Evolutionary conservation across 1,140 invertebrate genomes (phyloP).

Genomic region (Thaumetopoea pityocampa): DNA sequence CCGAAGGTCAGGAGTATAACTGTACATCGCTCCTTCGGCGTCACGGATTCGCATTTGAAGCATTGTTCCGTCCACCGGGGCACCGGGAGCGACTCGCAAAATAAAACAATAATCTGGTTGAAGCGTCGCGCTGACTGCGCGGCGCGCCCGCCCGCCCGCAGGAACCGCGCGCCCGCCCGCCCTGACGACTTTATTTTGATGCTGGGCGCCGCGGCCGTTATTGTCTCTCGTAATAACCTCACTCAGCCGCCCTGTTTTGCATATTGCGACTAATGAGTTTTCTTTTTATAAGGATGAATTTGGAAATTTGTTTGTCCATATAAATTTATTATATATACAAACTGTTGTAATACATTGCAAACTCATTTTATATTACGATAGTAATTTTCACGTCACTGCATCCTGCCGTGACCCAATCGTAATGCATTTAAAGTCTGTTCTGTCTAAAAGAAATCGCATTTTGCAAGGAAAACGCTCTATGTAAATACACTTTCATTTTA

Average conservation of each 20-base stretch:
- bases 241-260: slow-evolving; percentile 22
- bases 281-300: slow-evolving; percentile 27
- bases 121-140: slow-evolving; percentile 40
- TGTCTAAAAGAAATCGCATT: too few species aligned
- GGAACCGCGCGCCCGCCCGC: slow-evolving; percentile 36
- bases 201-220: slow-evolving; percentile 31
- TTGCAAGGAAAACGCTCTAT: too few species aligned
- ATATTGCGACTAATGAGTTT: slow-evolving; percentile 34
- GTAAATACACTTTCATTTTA: too few species aligned
- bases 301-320: too few species aligned
- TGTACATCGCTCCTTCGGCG: slow-evolving; percentile 2
- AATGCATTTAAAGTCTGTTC: too few species aligned
- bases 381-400: too few species aligned
- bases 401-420: too few species aligned
- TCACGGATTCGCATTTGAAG: slow-evolving; percentile 19
- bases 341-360: too few species aligned
- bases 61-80: slow-evolving; percentile 34
- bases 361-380: too few species aligned
- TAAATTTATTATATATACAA: too few species aligned
- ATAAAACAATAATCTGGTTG: slow-evolving; percentile 61
- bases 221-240: slow-evolving; percentile 38
- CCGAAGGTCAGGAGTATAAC: too few species aligned
- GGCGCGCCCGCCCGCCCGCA: slow-evolving; percentile 32
- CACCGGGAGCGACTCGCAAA: slow-evolving; percentile 37
- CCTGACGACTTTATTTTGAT: slow-evolving; percentile 48